Conservation (phyloP, 2,888 invertebrate genomes). For the Harmothoe impar region DNA sequence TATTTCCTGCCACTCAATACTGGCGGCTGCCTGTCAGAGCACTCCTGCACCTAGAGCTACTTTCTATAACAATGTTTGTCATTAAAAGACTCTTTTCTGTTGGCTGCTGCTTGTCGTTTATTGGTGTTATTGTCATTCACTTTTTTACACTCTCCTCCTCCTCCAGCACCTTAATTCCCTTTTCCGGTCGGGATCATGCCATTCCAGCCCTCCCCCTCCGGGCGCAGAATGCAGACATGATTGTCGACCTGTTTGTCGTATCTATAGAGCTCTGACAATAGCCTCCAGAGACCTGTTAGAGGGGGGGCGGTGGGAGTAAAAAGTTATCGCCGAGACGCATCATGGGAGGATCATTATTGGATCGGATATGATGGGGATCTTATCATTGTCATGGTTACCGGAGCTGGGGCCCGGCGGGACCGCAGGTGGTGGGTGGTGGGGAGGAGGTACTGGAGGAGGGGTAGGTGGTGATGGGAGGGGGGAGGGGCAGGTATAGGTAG, state of each 20-base stretch:
- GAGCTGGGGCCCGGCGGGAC: background rate
- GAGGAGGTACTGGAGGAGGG: background rate
- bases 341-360: background rate
- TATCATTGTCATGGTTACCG: conserved; percentile 39
- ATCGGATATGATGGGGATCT: conserved; percentile 25
- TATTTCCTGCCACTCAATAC: background rate
- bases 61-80: background rate
- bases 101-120: background rate
- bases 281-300: background rate
- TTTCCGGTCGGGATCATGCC: conserved; percentile 33
- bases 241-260: background rate
- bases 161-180: background rate
- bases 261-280: background rate
- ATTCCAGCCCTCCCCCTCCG: background rate
- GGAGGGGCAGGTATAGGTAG: background rate
- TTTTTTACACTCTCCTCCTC: background rate
- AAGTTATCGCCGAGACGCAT: background rate
- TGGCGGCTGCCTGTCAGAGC: background rate
- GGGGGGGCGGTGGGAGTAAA: background rate
- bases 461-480: background rate
- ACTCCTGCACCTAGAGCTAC: background rate
- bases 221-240: conserved; percentile 4
- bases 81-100: background rate
- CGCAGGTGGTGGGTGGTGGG: background rate
- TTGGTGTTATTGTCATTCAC: conserved; percentile 15